Evolutionary conservation across 2,113 vertebrate species (phyloP).

Genomic region (Anolis sagrei): DNA sequence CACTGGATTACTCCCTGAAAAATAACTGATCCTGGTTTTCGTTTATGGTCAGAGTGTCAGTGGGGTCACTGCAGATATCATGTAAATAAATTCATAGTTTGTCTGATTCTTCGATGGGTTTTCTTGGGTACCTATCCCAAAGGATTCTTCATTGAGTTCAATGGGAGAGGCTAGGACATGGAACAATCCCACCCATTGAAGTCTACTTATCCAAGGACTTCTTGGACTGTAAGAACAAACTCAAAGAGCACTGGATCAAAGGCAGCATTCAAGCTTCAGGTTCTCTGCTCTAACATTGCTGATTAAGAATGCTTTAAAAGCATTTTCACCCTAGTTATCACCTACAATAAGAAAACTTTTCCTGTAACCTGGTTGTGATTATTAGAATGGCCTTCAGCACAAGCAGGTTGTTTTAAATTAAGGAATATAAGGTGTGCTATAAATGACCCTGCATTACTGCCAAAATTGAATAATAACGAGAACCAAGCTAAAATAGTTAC

Average conservation of each 20-base stretch:
- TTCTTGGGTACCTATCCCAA: not conserved
- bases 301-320: conserved; percentile 17
- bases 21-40: not conserved
- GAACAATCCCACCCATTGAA: not conserved
- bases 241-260: not conserved
- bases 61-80: not conserved
- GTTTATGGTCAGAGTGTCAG: not conserved
- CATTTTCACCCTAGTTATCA: not conserved
- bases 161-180: not conserved
- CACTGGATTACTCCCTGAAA: not conserved
- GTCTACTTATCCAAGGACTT: too few relatives aligned
- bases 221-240: not conserved
- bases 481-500: conserved; percentile 16
- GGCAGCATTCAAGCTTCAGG: not conserved
- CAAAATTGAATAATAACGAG: conserved; percentile 1
- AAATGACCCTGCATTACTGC: not conserved
- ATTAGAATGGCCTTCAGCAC: not conserved
- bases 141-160: conserved; percentile 27
- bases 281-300: not conserved
- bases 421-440: not conserved
- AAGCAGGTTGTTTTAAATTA: not conserved
- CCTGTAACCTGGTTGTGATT: not conserved
- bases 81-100: not conserved
- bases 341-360: not conserved
- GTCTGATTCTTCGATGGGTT: not conserved